Base-by-base conservation (phyloP, 2,113 vertebrate genomes). In the Labrus mixtus region DNA sequence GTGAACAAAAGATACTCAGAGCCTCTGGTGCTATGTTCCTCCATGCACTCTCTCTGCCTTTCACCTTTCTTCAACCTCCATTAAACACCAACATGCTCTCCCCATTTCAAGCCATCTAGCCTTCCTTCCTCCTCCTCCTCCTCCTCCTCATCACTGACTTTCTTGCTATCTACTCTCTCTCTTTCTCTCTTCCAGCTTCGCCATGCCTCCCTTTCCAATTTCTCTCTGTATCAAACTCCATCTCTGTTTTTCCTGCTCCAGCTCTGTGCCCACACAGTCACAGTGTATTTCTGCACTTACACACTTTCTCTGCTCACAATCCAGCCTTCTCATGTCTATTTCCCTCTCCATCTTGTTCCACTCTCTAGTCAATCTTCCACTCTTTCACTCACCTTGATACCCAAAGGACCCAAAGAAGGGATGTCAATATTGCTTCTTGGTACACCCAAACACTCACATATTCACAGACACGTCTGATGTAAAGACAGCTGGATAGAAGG, bases 41-140 rank as follows among this genome's bases (percentile, higher is more conserved):
- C 61, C 73, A 29, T 48, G 45, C 62, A 78, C 75, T 54, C 57
- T 67, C 51, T 56, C 66, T 79, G 67, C 68, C 72, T 85, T 83
- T 87, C 73, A 84, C 68, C 70, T 54, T 79, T 84, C 82, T 89
- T 89, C 82, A 85, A 88, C 86, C 87, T 89, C 80, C 85, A 91
- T 92, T 90, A 88, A 82, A 77, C 83, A 84, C 79, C 79, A 85
- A 69, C 87, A 84, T 43, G 19, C 19, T 78, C 77, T 60, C 33
- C 37, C 79, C 66, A 73, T 76, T 53, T 55, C 63, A 56, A 41
- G 39, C 33, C 68, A 29, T 75, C 64, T 66, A 72, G 20, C 70
- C 36, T 71, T 43, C 79, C 74, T 70, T 64, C 46, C 46, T 17
- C 59, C 53, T 79, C 23, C 55, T 64, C 79, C 78, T 69, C 78